phyloP scores from a whole-genome alignment of 2,797 vertebrate genomes.

The Corythornis leucogaster region DNA sequence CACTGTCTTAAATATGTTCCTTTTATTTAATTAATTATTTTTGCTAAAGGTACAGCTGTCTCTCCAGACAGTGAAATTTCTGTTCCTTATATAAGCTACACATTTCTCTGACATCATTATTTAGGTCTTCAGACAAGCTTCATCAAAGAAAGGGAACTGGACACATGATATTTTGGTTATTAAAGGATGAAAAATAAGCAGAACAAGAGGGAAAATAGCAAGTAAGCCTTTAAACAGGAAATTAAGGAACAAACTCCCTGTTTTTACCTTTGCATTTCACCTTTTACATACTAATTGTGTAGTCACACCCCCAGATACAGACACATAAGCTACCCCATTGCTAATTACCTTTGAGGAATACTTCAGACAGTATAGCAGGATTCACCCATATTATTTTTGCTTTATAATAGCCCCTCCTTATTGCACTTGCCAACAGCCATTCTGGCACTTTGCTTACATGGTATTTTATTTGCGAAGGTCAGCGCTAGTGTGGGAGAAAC shows the following conservation, averaged over 20 bases:
- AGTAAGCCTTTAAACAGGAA: neutral
- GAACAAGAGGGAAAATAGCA: neutral
- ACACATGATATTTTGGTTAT: neutral
- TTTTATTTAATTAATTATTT: neutral
- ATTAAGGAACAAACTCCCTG: neutral
- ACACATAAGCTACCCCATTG: neutral
- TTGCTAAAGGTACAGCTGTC: neutral
- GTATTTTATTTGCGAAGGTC: neutral
- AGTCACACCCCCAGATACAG: neutral
- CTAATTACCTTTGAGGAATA: neutral
- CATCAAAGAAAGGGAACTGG: neutral
- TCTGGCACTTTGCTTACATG: neutral
- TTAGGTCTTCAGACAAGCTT: neutral
- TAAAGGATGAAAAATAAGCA: neutral
- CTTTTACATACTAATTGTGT: neutral
- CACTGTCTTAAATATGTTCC: neutral
- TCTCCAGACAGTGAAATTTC: slow-evolving; percentile 11
- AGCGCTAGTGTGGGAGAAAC: neutral
- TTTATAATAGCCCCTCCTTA: neutral
- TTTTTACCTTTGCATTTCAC: neutral
- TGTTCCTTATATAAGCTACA: neutral
- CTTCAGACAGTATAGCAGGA: neutral
- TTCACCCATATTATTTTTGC: neutral
- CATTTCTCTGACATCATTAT: neutral
- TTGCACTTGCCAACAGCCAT: neutral